Evolutionary conservation across 2,888 invertebrate genomes (phyloP).

Genomic region (Schizaphis graminum): DNA sequence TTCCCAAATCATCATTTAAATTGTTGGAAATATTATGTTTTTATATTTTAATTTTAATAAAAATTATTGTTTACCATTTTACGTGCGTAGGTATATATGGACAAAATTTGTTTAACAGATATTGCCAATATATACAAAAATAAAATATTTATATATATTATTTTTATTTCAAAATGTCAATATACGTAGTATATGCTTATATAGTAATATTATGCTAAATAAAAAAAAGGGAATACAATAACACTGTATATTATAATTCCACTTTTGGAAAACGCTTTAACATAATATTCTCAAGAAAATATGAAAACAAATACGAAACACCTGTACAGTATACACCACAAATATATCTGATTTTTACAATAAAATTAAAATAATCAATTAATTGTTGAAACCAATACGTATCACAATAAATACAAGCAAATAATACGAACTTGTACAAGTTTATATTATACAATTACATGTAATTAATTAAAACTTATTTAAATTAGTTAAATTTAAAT

Average conservation of each 20-base stretch:
- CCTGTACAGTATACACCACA: not conserved
- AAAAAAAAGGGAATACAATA: slow-evolving; percentile 1
- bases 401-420: not conserved
- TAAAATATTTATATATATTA: not conserved
- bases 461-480: not conserved
- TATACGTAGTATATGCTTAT: not conserved
- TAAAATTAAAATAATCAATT: not conserved
- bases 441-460: not conserved
- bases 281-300: slow-evolving; percentile 15
- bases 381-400: not conserved
- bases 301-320: slow-evolving; percentile 31
- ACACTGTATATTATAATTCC: not conserved
- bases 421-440: not conserved
- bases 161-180: not conserved
- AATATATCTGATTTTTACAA: not conserved
- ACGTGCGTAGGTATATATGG: not conserved
- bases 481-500: not conserved
- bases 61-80: not conserved
- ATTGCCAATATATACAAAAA: not conserved
- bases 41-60: not conserved
- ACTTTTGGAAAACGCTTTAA: not conserved
- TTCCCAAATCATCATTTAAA: not conserved
- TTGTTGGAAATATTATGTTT: not conserved
- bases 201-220: not conserved
- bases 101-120: not conserved